Conservation (phyloP, 2,113 vertebrate genomes). For the Anguilla japonica region DNA sequence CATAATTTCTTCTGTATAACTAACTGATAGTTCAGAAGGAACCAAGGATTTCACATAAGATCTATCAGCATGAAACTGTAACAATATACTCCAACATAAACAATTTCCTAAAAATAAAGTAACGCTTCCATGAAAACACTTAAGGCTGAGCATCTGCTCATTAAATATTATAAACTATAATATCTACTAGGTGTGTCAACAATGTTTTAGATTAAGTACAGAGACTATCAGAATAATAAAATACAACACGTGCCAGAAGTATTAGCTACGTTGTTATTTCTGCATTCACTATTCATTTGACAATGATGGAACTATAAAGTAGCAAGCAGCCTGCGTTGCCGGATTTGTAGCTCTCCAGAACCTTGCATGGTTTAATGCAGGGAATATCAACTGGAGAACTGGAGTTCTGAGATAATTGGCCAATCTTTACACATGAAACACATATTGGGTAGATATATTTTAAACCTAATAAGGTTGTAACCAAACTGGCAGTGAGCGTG, state of each 20-base stretch:
- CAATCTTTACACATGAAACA: not conserved
- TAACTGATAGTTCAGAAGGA: not conserved
- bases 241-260: not conserved
- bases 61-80: too few relatives aligned
- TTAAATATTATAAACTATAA: too few relatives aligned
- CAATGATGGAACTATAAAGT: not conserved
- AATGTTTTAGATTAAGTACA: too few relatives aligned
- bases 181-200: too few relatives aligned
- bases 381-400: not conserved
- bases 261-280: not conserved
- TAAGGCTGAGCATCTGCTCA: too few relatives aligned
- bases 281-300: not conserved
- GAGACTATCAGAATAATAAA: not conserved
- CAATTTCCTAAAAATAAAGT: too few relatives aligned
- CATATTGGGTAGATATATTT: not conserved
- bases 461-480: not conserved
- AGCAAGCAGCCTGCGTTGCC: not conserved
- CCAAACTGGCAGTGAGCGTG: not conserved
- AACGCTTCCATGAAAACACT: too few relatives aligned
- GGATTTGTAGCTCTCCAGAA: not conserved
- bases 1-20: not conserved
- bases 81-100: too few relatives aligned
- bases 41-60: not conserved
- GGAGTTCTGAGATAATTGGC: not conserved
- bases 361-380: not conserved